Evolutionary conservation across 1,140 invertebrate genomes (phyloP).

Genomic region (Drosophila littoralis): DNA sequence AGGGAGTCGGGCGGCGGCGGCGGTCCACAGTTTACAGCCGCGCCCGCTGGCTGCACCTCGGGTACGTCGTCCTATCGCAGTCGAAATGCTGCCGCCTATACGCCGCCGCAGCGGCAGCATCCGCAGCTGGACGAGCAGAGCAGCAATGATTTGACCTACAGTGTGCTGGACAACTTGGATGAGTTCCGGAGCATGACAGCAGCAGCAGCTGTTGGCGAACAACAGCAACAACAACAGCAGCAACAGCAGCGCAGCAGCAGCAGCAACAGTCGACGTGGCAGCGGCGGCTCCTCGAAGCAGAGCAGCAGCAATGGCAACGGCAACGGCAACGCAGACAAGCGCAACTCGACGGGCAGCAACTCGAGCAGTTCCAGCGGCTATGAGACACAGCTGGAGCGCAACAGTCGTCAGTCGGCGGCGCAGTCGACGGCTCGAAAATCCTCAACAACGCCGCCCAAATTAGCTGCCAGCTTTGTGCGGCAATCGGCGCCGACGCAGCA

Average conservation of each 20-base stretch:
- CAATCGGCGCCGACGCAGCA: slow-evolving; percentile 40
- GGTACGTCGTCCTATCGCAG: slow-evolving; percentile 57
- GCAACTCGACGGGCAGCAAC: slow-evolving; percentile 70
- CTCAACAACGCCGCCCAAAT: slow-evolving; percentile 61
- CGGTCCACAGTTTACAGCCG: slow-evolving; percentile 28
- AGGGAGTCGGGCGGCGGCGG: slow-evolving; percentile 77
- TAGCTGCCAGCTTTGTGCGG: slow-evolving; percentile 65
- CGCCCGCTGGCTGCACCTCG: neutral
- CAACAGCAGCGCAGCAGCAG: slow-evolving; percentile 36
- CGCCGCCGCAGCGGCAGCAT: slow-evolving; percentile 65
- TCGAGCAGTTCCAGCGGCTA: slow-evolving; percentile 68
- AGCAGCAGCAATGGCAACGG: slow-evolving; percentile 11
- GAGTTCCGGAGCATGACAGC: slow-evolving; percentile 67
- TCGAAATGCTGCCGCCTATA: slow-evolving; percentile 48
- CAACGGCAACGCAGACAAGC: slow-evolving; percentile 55
- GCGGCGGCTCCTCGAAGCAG: slow-evolving; percentile 33
- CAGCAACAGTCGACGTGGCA: slow-evolving; percentile 40
- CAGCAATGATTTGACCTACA: slow-evolving; percentile 74
- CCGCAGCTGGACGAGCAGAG: slow-evolving; percentile 71
- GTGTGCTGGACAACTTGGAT: slow-evolving; percentile 77
- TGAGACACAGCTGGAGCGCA: slow-evolving; percentile 65
- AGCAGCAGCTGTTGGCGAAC: slow-evolving; percentile 16
- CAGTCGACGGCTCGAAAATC: slow-evolving; percentile 47
- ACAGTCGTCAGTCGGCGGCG: slow-evolving; percentile 29
- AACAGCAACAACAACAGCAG: slow-evolving; percentile 40